These are phyloP conservation scores for Lota lota DNA, from an alignment of 2,113 vertebrate genomes.

Conservation along the genomic window DNA sequence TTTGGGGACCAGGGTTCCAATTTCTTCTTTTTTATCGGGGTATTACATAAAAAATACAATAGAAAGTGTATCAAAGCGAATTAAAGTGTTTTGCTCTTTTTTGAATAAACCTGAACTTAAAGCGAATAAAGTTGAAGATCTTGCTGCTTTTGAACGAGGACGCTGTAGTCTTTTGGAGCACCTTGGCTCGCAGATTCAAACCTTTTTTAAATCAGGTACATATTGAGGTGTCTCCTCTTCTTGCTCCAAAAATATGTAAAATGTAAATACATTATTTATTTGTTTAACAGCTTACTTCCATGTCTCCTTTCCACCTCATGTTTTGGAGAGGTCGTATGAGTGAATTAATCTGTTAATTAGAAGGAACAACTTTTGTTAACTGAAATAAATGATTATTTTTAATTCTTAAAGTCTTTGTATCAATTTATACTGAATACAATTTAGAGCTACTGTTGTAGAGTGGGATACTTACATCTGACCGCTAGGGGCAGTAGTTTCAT, in stretches of 20 bases:
- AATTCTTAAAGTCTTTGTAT: slow-evolving; percentile 14
- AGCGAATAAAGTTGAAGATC: neutral
- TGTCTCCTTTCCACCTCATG: slow-evolving; percentile 31
- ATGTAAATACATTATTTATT: slow-evolving; percentile 12
- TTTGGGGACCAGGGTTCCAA: neutral
- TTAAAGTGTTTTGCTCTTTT: too few species aligned
- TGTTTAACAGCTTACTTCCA: slow-evolving; percentile 23
- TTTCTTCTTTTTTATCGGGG: slow-evolving; percentile 43
- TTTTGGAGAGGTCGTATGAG: slow-evolving; percentile 39
- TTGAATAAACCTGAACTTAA: neutral
- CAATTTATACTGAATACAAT: neutral
- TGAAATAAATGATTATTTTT: slow-evolving; percentile 70
- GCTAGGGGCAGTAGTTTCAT: too few species aligned
- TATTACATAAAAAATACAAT: slow-evolving; percentile 9
- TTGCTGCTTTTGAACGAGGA: slow-evolving; percentile 17
- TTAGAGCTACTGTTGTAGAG: too few species aligned
- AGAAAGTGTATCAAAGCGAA: neutral
- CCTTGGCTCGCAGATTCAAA: slow-evolving; percentile 17
- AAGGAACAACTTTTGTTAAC: slow-evolving; percentile 66
- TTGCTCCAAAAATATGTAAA: slow-evolving; percentile 18
- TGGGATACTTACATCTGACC: too few species aligned
- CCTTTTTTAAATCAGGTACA: slow-evolving; percentile 42
- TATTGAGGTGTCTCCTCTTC: slow-evolving; percentile 13
- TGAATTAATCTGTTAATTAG: slow-evolving; percentile 49
- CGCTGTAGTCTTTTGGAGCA: slow-evolving; percentile 7